phyloP scores from a whole-genome alignment of 2,113 vertebrate species.

The Anhinga anhinga region DNA sequence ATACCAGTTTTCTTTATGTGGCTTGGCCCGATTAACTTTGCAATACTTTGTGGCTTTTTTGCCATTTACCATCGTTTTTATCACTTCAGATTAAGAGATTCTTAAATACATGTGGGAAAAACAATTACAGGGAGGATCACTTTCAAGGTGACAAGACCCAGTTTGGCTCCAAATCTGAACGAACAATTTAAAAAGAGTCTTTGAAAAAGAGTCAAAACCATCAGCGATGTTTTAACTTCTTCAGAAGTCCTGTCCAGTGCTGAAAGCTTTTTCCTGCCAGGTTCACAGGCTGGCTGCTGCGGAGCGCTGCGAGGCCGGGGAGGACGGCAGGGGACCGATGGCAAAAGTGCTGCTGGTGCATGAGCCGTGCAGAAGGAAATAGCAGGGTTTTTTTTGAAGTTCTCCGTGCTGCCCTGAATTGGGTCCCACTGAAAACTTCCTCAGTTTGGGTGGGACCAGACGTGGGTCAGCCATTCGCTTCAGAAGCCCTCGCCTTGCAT shows the following conservation, averaged over 20 bases:
- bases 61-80: neutral
- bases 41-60: neutral
- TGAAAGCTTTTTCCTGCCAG: neutral
- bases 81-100: neutral
- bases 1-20: neutral
- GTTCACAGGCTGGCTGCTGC: neutral
- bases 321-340: neutral
- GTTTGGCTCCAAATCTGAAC: neutral
- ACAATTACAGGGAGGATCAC: neutral
- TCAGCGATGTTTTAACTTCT: neutral
- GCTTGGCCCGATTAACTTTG: neutral
- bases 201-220: neutral
- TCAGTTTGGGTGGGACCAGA: neutral
- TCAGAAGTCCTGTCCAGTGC: neutral
- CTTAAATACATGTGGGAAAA: neutral
- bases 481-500: neutral
- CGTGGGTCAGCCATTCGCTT: neutral
- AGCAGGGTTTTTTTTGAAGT: neutral
- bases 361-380: neutral
- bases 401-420: neutral
- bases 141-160: neutral
- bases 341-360: neutral
- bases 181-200: neutral
- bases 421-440: neutral
- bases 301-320: neutral